phyloP scores from a whole-genome alignment of 2,797 vertebrate species.

The Xenopus petersii region DNA sequence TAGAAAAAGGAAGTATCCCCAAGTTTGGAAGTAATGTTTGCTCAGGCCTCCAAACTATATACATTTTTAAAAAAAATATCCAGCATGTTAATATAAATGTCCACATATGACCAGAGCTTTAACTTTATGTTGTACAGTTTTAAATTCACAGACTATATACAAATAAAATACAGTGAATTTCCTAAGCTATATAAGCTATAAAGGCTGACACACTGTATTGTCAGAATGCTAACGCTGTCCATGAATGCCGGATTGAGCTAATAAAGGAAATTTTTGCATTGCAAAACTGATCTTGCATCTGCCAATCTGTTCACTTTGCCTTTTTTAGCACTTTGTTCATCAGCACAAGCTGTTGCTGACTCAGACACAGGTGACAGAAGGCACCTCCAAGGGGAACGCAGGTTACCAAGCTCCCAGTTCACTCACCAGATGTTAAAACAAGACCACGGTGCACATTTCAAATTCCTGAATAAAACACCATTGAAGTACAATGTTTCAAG shows the following conservation, averaged over 20 bases:
- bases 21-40: too few species aligned
- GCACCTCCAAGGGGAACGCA: constrained; percentile 26
- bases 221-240: background rate
- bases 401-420: constrained; percentile 31
- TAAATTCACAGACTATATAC: too few species aligned
- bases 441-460: background rate
- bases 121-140: too few species aligned
- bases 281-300: constrained; percentile 1
- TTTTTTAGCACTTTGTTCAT: constrained; percentile 15
- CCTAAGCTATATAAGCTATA: too few species aligned
- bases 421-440: constrained; percentile 31
- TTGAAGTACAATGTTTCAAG: constrained; percentile 7
- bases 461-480: constrained; percentile 7
- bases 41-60: too few species aligned
- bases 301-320: constrained; percentile 22
- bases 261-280: constrained; percentile 5
- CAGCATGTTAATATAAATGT: too few species aligned
- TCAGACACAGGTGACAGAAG: constrained; percentile 11
- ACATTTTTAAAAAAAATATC: too few species aligned
- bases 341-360: background rate
- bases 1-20: too few species aligned
- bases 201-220: background rate
- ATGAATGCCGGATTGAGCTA: constrained; percentile 2
- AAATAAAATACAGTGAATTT: too few species aligned
- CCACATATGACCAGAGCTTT: too few species aligned